phyloP scores from a whole-genome alignment of 1,140 invertebrate genomes.

The Hestina assimilis region DNA sequence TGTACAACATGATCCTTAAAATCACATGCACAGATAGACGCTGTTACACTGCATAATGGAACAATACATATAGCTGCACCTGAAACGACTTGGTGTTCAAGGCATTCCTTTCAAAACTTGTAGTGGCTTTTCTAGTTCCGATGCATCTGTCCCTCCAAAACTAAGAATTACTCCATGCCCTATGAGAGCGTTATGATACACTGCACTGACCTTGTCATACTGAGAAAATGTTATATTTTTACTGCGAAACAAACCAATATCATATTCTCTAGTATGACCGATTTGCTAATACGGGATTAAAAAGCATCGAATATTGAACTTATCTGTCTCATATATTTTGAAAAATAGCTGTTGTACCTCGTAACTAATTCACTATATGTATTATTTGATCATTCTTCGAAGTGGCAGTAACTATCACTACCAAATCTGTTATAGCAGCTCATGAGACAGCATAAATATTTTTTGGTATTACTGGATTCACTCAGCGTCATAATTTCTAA shows the following conservation, averaged over 20 bases:
- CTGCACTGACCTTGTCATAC: slow-evolving; percentile 14
- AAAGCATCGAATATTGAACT: background rate
- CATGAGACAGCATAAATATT: background rate
- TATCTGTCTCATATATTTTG: slow-evolving; percentile 2
- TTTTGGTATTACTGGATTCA: background rate
- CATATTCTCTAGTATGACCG: background rate
- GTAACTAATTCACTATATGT: background rate
- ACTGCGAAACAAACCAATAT: slow-evolving; percentile 5
- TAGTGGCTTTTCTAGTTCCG: background rate
- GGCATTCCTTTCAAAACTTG: slow-evolving; percentile 19
- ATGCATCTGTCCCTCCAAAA: slow-evolving; percentile 12
- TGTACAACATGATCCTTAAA: slow-evolving; percentile 13
- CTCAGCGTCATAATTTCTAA: background rate
- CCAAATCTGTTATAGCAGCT: slow-evolving; percentile 11
- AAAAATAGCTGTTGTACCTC: slow-evolving; percentile 18
- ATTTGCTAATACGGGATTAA: background rate
- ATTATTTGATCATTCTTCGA: background rate
- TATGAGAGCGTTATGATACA: slow-evolving; percentile 7
- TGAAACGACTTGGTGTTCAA: background rate
- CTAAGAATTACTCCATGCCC: slow-evolving; percentile 15
- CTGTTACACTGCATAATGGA: background rate
- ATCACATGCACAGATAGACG: slow-evolving; percentile 14
- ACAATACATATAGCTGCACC: background rate
- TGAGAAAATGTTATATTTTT: slow-evolving; percentile 1
- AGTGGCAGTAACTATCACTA: slow-evolving; percentile 17